Percentiles rank a stretch among this genome's conserved stretches.
phyloP scores from a whole-genome alignment of 2,797 vertebrate genomes.

The Adelosebastes latens region DNA sequence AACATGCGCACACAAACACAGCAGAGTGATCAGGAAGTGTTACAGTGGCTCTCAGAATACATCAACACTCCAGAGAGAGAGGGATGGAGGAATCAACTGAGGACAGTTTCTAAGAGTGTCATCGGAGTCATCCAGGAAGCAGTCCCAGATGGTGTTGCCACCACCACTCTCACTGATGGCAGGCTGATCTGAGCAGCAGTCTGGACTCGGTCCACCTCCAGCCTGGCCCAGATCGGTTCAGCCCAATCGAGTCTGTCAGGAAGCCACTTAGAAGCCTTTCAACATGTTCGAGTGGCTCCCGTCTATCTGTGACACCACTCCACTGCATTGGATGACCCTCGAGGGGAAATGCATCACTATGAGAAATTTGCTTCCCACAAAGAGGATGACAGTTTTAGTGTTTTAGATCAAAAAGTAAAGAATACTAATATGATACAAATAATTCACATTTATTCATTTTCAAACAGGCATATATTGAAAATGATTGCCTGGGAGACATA shows the following conservation, averaged over 20 bases:
- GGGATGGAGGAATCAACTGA: slow-evolving; percentile 5
- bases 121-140: slow-evolving; percentile 39
- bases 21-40: slow-evolving; percentile 25
- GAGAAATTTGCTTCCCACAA: not conserved
- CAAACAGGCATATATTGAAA: not conserved
- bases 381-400: not conserved
- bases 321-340: slow-evolving; percentile 12
- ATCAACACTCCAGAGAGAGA: slow-evolving; percentile 16
- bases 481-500: not conserved
- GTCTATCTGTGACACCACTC: slow-evolving; percentile 39
- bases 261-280: slow-evolving; percentile 61
- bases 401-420: not conserved
- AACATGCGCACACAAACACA: slow-evolving; percentile 19
- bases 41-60: slow-evolving; percentile 30
- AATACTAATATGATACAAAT: not conserved
- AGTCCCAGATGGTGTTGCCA: slow-evolving; percentile 42
- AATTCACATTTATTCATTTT: slow-evolving; percentile 2
- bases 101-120: slow-evolving; percentile 27
- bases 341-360: not conserved
- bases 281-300: slow-evolving; percentile 49
- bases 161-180: slow-evolving; percentile 37
- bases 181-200: slow-evolving; percentile 46
- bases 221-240: slow-evolving; percentile 48
- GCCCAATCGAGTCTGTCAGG: slow-evolving; percentile 35
- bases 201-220: slow-evolving; percentile 47